Base-by-base conservation (phyloP, 2,888 invertebrate species). In the Melangyna quadrimaculata region DNA sequence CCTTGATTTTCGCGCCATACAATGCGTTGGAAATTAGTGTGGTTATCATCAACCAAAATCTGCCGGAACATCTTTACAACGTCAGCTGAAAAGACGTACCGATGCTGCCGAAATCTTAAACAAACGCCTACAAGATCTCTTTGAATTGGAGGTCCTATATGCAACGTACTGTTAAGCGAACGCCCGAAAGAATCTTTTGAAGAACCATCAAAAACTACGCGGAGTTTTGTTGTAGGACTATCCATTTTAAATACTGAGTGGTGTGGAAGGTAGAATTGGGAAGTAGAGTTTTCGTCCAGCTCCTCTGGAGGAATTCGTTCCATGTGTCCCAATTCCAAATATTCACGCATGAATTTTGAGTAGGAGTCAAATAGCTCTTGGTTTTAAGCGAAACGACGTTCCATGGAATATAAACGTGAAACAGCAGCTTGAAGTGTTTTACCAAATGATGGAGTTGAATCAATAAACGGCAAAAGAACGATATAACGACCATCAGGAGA, bases 1-100 rank as follows among this genome's bases (percentile, higher is more conserved):
- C n/a, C n/a, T n/a, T n/a, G n/a, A n/a, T n/a, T n/a, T n/a, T n/a
- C 84, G 32, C 32, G 4, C 6, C 7, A 7, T 1, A 87, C 22
- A 22, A 84, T 87, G 24, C 82, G 48, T 40, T 87, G 86, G 67
- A 53, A 87, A 14, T 81, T 71, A 1, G 48, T 65, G 35, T 88
- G 78, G 9, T 74, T 24, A 1, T 83, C 51, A 9, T 75, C 40
- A 0, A 87, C 51, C 79, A 82, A 82, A 10, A 88, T 83, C 27
- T 87, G 67, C 1, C 32, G 4, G 8, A 32, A 32, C 32, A 32
- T 32, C 7, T 32, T 32, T 32, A 32, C 32, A 32, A 32, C 4
- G 32, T 32, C 7, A 32, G 32, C 32, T 32, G 32, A 32, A 8
- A 32, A 32, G 6, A 32, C 32, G 4, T 32, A 32, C 32, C 55